Evolutionary conservation across 2,797 vertebrate genomes (phyloP), one percentile per base, ranked within the genome.

Genomic region (Coreius guichenoti): DNA sequence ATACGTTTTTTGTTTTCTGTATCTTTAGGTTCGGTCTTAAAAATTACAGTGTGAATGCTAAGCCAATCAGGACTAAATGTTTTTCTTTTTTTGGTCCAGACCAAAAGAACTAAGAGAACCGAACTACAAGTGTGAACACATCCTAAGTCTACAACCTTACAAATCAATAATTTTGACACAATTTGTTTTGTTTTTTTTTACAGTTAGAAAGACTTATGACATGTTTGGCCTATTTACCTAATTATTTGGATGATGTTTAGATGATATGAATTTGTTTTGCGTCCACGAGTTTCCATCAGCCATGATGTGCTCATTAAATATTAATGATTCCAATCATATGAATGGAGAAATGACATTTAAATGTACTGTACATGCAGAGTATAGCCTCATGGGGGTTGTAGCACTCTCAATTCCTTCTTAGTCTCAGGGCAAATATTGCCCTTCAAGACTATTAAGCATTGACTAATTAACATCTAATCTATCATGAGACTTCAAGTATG

Each of bases 401-500:
- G 56, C 73, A 49, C 83, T 69, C 83, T 80, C 43, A 68, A 14
- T 72, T 86, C 54, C 21, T 82, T 84, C 86, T 73, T 81, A 84
- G 86, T 86, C 89, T 36, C 8, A 83, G 72, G 88, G 82, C 69
- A 82, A 85, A 88, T 74, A 36, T 84, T 63, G 86, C 63, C 83
- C 45, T 68, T 78, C 73, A 87, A 74, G 82, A 69, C 75, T 58
- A 89, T 82, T 89, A 79, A 90, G 85, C 68, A 79, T 86, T 47
- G 89, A 70, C 73, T 88, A 88, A 89, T 91, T 70, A 79, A 80
- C 83, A 89, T 77, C n/a, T 75, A 89, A 89, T 88, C 88, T 54
- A 89, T 82, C 81, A 83, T 86, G 91, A 90, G 88, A 90, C 86
- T 90, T 93, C 91, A 93, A 93, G 90, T 93, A 94, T 89, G 91